Evolutionary conservation across 2,888 invertebrate genomes (phyloP).

Genomic region (Epinotia bilunana): DNA sequence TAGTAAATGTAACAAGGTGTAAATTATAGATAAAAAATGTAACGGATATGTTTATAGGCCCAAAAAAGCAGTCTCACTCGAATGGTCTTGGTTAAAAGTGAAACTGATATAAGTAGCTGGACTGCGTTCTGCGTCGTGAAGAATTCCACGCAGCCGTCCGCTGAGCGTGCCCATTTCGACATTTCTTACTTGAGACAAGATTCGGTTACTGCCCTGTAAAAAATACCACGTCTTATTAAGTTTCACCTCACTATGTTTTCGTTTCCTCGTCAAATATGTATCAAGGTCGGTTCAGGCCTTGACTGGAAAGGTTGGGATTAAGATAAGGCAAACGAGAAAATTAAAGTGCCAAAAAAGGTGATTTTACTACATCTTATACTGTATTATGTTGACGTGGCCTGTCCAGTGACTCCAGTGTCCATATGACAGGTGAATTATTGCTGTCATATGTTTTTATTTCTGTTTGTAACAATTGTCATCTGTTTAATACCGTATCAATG

Average conservation of each 20-base stretch:
- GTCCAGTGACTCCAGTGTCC: too few species aligned
- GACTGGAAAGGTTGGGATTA: conserved; percentile 39
- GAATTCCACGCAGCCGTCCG: conserved; percentile 43
- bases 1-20: background rate
- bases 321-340: conserved; percentile 42
- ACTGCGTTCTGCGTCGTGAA: conserved; percentile 25
- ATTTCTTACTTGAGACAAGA: conserved; percentile 30
- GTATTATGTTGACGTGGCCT: conserved; percentile 14
- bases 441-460: background rate
- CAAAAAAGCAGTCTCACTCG: conserved; percentile 41
- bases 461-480: background rate
- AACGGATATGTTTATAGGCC: background rate
- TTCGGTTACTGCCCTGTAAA: conserved; percentile 28
- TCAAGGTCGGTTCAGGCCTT: conserved; percentile 33
- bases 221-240: conserved; percentile 20
- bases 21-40: background rate
- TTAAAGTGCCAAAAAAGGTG: conserved; percentile 34
- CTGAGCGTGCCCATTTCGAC: conserved; percentile 43
- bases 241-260: conserved; percentile 26
- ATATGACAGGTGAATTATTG: background rate
- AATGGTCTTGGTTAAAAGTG: conserved; percentile 45
- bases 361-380: conserved; percentile 6
- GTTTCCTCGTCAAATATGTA: conserved; percentile 33
- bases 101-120: conserved; percentile 41
- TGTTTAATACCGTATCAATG: too few species aligned